These are phyloP conservation scores for Antidorcas marsupialis DNA, from an alignment of 2,113 vertebrate genomes.

Conservation along the genomic window DNA sequence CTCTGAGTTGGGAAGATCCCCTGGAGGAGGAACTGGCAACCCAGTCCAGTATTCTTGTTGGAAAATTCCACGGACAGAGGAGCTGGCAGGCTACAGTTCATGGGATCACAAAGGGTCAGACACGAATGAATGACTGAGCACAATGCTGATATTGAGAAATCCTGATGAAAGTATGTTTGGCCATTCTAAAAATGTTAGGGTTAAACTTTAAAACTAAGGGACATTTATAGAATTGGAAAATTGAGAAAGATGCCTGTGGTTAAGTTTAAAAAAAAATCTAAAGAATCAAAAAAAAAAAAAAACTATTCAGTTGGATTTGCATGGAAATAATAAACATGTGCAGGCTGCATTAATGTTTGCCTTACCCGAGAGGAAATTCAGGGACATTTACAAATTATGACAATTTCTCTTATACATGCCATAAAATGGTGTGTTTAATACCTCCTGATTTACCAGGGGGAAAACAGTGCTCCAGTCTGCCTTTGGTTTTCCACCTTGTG, in stretches of 20 bases:
- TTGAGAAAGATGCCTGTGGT: not conserved
- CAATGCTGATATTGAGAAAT: not conserved
- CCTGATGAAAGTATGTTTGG: not conserved
- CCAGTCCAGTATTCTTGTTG: not conserved
- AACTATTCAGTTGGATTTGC: not conserved
- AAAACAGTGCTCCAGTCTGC: not conserved
- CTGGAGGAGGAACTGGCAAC: not conserved
- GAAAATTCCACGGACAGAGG: not conserved
- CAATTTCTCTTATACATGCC: slow-evolving; percentile 11
- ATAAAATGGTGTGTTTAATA: not conserved
- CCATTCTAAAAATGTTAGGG: not conserved
- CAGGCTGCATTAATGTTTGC: not conserved
- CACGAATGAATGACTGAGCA: not conserved
- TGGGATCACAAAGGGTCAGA: not conserved
- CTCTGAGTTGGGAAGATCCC: not conserved
- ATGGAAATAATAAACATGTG: slow-evolving; percentile 20
- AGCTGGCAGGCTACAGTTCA: not conserved
- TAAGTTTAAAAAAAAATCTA: not conserved
- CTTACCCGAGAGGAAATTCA: not conserved
- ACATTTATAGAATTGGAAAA: not conserved
- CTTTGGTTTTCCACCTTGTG: not conserved
- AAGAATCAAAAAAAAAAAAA: not conserved
- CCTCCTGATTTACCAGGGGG: not conserved
- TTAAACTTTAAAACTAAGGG: not conserved
- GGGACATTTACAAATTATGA: slow-evolving; percentile 36